These are phyloP conservation scores for Anguilla japonica DNA, from an alignment of 2,113 vertebrate genomes.

Conservation along the genomic window DNA sequence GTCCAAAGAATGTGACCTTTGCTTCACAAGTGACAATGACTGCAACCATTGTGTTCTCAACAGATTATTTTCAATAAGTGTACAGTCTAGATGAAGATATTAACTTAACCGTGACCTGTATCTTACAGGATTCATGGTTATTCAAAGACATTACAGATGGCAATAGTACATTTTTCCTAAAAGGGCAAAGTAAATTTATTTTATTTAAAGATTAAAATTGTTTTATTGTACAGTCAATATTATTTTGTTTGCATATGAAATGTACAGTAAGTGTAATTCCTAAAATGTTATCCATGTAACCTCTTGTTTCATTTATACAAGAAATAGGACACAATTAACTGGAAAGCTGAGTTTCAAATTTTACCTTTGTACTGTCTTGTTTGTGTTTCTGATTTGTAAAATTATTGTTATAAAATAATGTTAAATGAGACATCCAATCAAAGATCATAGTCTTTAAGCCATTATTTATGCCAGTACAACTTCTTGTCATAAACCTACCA, in stretches of 20 bases:
- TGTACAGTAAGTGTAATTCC: constrained; percentile 10
- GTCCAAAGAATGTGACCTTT: neutral
- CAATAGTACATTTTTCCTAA: constrained; percentile 4
- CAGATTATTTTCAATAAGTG: neutral
- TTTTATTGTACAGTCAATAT: constrained; percentile 21
- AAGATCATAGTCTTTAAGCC: constrained; percentile 4
- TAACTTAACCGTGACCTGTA: neutral
- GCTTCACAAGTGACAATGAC: neutral
- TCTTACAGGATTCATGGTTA: neutral
- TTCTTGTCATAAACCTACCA: constrained; percentile 4
- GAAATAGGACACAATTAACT: neutral
- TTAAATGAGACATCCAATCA: neutral
- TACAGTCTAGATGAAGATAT: neutral
- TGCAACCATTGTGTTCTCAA: neutral
- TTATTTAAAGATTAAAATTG: constrained; percentile 7
- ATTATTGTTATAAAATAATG: constrained; percentile 1
- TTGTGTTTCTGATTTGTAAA: constrained; percentile 19
- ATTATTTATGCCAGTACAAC: neutral
- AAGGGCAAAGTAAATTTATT: neutral
- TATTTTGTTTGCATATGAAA: constrained; percentile 26
- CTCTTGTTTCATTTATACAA: neutral
- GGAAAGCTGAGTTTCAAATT: neutral
- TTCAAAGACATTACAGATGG: constrained; percentile 13
- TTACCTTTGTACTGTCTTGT: constrained; percentile 13
- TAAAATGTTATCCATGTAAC: constrained; percentile 11